Evolutionary conservation across 1,140 invertebrate genomes (phyloP).

Genomic region (Hormaphis cornu): DNA sequence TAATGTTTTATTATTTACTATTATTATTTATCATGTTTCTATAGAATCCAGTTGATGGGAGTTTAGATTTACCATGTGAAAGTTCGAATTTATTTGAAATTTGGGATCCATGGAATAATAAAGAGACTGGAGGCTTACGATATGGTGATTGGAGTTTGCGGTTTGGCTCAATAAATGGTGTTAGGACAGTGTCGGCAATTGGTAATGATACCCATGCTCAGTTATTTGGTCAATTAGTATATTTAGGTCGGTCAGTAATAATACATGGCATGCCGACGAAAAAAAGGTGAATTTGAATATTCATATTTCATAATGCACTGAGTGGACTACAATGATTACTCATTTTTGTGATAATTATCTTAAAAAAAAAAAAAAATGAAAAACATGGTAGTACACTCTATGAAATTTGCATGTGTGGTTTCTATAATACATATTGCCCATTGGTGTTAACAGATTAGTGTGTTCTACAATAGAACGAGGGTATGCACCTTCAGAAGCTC

Average conservation of each 20-base stretch:
- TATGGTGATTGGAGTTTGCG: constrained; percentile 24
- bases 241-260: constrained; percentile 79
- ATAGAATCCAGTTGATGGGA: constrained; percentile 65
- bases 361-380: no score
- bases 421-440: not conserved
- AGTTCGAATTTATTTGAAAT: constrained; percentile 65
- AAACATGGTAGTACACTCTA: no score
- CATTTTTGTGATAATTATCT: no score
- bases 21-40: constrained; percentile 32
- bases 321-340: no score
- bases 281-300: constrained; percentile 42
- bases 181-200: constrained; percentile 42
- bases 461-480: constrained; percentile 77
- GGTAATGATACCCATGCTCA: constrained; percentile 78
- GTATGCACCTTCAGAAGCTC: constrained; percentile 72
- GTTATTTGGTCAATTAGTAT: constrained; percentile 70
- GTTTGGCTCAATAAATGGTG: constrained; percentile 12
- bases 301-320: no score
- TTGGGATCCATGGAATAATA: constrained; percentile 60
- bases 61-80: constrained; percentile 81
- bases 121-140: not conserved
- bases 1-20: not conserved
- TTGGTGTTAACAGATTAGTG: constrained; percentile 55
- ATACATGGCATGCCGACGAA: constrained; percentile 62
- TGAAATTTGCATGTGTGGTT: not conserved